Percentiles rank a stretch among this genome's conserved stretches.
Conservation (phyloP, 2,113 vertebrate species). For the Amphiprion ocellaris region DNA sequence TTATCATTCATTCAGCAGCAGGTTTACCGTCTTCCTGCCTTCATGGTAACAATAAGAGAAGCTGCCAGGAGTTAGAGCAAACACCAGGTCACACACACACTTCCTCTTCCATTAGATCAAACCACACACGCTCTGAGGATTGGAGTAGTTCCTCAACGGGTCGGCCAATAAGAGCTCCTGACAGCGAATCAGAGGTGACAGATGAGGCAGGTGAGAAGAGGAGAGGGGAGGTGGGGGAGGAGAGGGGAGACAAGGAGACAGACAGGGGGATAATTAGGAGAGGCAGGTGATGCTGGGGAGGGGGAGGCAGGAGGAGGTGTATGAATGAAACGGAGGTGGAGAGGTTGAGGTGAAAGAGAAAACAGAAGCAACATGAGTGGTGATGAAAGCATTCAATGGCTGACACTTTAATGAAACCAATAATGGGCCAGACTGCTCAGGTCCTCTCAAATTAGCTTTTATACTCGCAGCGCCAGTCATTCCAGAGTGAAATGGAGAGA, state of each 20-base stretch:
- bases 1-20: conserved; percentile 44
- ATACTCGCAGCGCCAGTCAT: not conserved
- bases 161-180: conserved; percentile 40
- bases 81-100: conserved; percentile 22
- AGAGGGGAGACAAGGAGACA: conserved; percentile 31
- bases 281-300: conserved; percentile 42
- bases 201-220: conserved; percentile 54
- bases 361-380: not conserved
- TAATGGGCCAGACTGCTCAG: not conserved
- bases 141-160: conserved; percentile 9
- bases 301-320: not conserved
- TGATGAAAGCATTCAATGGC: conserved; percentile 15
- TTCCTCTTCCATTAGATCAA: not conserved
- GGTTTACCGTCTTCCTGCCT: not conserved
- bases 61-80: conserved; percentile 13
- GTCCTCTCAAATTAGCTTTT: not conserved
- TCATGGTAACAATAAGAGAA: conserved; percentile 20
- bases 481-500: not conserved
- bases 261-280: conserved; percentile 61
- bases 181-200: conserved; percentile 59
- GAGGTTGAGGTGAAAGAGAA: conserved; percentile 18
- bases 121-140: not conserved
- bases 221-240: conserved; percentile 5
- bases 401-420: conserved; percentile 24
- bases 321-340: conserved; percentile 20